Evolutionary conservation across 2,888 invertebrate genomes (phyloP).

Genomic region (Nineta flava): DNA sequence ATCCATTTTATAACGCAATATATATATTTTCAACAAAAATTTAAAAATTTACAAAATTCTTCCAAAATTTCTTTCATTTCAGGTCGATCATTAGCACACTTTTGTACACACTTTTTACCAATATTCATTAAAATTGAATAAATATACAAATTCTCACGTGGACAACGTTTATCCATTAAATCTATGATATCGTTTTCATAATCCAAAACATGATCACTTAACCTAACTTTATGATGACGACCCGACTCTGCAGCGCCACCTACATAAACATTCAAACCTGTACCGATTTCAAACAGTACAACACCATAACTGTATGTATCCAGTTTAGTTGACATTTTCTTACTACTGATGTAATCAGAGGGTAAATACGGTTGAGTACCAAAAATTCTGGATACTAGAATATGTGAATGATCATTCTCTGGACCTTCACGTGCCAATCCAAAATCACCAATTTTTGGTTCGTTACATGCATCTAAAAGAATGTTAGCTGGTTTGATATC

Average conservation of each 20-base stretch:
- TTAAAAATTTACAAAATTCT: conserved; percentile 16
- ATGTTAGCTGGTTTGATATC: conserved; percentile 96
- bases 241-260: too few species aligned
- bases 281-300: conserved; percentile 69
- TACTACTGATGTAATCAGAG: conserved; percentile 65
- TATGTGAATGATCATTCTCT: conserved; percentile 41
- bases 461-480: conserved; percentile 68
- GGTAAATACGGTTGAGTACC: conserved; percentile 92
- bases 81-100: conserved; percentile 48
- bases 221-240: too few species aligned
- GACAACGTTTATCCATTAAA: conserved; percentile 32
- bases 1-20: too few species aligned
- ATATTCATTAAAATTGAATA: conserved; percentile 43
- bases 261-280: conserved; percentile 51
- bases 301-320: conserved; percentile 92
- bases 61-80: conserved; percentile 52
- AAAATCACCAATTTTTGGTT: conserved; percentile 91
- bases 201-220: conserved; percentile 43
- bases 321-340: conserved; percentile 73
- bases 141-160: conserved; percentile 29
- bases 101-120: conserved; percentile 52
- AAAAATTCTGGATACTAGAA: conserved; percentile 62
- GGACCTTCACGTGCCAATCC: conserved; percentile 75
- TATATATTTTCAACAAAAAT: too few species aligned
- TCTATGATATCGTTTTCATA: conserved; percentile 24